Base-by-base conservation (phyloP, 2,888 invertebrate genomes). In the Pharmacophagus antenor region DNA sequence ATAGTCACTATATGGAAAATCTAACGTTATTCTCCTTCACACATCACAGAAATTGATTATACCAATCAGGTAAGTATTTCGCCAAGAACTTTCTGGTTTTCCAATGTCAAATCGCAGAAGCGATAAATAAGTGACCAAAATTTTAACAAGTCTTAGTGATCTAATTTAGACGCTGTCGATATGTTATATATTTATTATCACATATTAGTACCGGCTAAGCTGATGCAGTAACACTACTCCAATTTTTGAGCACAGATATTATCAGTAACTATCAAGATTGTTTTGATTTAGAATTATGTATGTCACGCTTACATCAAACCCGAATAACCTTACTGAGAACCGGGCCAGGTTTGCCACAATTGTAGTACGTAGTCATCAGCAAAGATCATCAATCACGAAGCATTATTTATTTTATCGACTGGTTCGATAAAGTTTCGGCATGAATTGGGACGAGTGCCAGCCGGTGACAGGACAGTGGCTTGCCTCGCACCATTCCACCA, bases 351-450 rank as follows among this genome's bases (percentile, higher is more conserved):
- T 27, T 56, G 56, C 66, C 22, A 66, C 66, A 67, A 72, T 76
- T 68, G 68, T 64, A 61, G 66, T 65, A 66, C 71, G 65, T 70
- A 71, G 69, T 68, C 67, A 70, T 70, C 62, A 64, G 62, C 60
- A 62, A 66, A 65, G 67, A 69, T 72, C 84, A 89, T 89, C 85
- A 84, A 89, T 89, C 88, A 89, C 84, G 71, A 72, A 77, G 77
- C 81, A 80, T 77, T 88, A 88, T 88, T 85, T 86, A 78, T 76
- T 78, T 65, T 80, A 88, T 88, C 80, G 88, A 88, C 25, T 82
- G 79, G 58, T 70, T 76, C 71, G 69, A 70, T 70, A 71, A 75
- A 72, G 69, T 68, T 66, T 66, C 63, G 70, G 74, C 67, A 70
- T 70, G 68, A 74, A 73, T 67, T 69, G 73, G 75, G 68, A 67